Base-by-base conservation (phyloP, 2,797 vertebrate species). In the Pteropus rufus region DNA sequence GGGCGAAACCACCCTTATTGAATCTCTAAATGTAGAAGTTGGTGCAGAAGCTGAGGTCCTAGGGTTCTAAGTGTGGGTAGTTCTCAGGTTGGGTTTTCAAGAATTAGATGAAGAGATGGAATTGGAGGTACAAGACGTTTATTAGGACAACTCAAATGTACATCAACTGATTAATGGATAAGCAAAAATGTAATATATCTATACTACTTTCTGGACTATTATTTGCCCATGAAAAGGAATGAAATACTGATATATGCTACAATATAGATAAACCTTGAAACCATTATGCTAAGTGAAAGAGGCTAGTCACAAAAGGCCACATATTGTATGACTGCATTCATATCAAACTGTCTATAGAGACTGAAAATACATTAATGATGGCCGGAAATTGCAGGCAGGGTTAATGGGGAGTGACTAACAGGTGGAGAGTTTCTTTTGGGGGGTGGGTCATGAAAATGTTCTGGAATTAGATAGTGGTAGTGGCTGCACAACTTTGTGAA, bases 181-280 rank as follows among this genome's bases (percentile, higher is more conserved):
- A 94, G 81, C 12, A 91, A 79, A 87, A 46, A 44, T 46, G 29
- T 46, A 34, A 21, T 82, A 26, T n/a, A 83, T 36, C 46, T 75
- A 67, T 39, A 86, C 10, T 36, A 41, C 23, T 58, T 62, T 70
- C 46, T 70, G 36, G 41, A 84, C 89, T 77, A 77, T 39, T 70
- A 72, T 49, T 89, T 14, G 5, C 3, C 70, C 39, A 65, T 54
- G 18, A 62, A 93, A 82, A 77, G 26, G 18, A 91, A 89, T 70
- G 34, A 65, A 81, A 15, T 67, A 72, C 67, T 84, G 36, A 77
- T 36, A 11, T 1, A 49, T 46, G 24, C 29, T 54, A 34, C 29
- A 82, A 89, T 14, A 76, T 84, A 29, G 46, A 85, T 58, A 72
- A 92, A 80, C 2, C 31, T 96, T 82, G 73, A 95, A 85, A 92